Evolutionary conservation across 2,113 vertebrate genomes (phyloP).

Genomic region (Catagonus wagneri): DNA sequence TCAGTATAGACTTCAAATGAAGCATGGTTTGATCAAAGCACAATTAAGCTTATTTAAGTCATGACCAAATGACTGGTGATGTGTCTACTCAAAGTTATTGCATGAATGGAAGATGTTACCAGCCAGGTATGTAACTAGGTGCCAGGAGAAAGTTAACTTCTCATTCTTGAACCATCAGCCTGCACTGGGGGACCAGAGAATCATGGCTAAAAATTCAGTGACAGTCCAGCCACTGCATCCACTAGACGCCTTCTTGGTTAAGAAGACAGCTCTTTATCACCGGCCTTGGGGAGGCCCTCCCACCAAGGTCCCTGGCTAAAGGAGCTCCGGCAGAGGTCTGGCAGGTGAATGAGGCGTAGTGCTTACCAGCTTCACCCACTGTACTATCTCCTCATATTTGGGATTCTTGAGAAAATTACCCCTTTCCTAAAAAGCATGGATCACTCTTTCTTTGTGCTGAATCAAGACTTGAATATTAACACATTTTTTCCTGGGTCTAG

Average conservation of each 20-base stretch:
- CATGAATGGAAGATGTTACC: neutral
- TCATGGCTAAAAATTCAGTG: neutral
- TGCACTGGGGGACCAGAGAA: neutral
- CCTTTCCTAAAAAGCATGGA: neutral
- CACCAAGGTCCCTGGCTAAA: neutral
- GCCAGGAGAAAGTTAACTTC: neutral
- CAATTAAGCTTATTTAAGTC: neutral
- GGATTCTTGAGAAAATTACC: neutral
- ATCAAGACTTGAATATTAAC: neutral
- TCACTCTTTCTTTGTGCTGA: neutral
- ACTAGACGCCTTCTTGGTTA: neutral
- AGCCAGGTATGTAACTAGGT: neutral
- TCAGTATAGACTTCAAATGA: neutral
- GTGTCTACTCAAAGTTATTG: neutral
- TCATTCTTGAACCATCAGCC: neutral
- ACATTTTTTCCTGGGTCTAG: neutral
- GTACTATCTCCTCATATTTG: neutral
- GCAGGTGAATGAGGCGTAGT: neutral
- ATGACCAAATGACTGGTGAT: neutral
- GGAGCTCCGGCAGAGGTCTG: neutral
- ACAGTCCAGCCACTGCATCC: neutral
- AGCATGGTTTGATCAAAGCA: neutral
- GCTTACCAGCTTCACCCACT: neutral
- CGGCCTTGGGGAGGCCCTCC: neutral
- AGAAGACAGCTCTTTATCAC: neutral